A percentile compares a stretch with the other conserved stretches of the same genome.
phyloP scores from a whole-genome alignment of 2,888 invertebrate species.

The Empis livida region DNA sequence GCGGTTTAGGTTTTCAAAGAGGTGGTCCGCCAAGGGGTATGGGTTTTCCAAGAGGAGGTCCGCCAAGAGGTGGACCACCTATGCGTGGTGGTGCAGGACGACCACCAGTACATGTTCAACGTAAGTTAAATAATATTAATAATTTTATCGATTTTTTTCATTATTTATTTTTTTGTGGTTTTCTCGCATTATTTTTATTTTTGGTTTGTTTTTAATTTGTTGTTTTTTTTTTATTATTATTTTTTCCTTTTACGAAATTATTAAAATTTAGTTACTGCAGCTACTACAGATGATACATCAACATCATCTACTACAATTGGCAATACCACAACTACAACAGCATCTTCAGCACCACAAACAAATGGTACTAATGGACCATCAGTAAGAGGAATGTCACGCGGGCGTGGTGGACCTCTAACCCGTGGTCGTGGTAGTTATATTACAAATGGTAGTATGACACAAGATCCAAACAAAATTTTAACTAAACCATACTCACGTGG shows the following conservation, averaged over 20 bases:
- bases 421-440: constrained; percentile 32
- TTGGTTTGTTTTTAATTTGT: background rate
- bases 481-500: constrained; percentile 28
- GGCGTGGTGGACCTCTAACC: constrained; percentile 27
- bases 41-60: constrained; percentile 18
- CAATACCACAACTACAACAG: constrained; percentile 14
- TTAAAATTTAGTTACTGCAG: constrained; percentile 1
- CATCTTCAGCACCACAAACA: constrained; percentile 16
- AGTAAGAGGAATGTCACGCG: constrained; percentile 23
- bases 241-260: background rate
- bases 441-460: constrained; percentile 13
- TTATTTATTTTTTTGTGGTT: background rate
- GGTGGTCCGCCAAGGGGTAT: constrained; percentile 24
- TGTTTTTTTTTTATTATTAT: background rate
- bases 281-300: constrained; percentile 10
- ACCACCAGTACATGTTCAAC: constrained; percentile 30
- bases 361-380: constrained; percentile 11
- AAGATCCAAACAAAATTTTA: constrained; percentile 22
- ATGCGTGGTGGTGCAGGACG: constrained; percentile 19
- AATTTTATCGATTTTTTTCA: background rate
- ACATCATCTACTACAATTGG: constrained; percentile 13
- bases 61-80: constrained; percentile 12
- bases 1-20: constrained; percentile 23
- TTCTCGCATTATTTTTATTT: background rate
- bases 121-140: constrained; percentile 21